Evolutionary conservation across 1,140 invertebrate genomes (phyloP).

Genomic region (Samia ricini): DNA sequence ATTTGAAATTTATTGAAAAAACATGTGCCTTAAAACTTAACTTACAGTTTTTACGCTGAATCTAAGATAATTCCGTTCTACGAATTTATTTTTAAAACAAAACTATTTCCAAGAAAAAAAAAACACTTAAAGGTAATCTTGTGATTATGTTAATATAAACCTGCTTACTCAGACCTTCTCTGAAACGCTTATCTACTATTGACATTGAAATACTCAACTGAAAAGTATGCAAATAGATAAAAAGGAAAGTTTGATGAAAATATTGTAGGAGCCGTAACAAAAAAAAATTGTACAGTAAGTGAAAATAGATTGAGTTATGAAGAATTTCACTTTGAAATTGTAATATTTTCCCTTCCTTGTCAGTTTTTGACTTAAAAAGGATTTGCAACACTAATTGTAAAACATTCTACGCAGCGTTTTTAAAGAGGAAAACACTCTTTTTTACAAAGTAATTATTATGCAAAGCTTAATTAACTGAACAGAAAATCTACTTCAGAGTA

Average conservation of each 20-base stretch:
- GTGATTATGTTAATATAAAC: constrained; percentile 32
- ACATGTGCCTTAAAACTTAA: too few relatives aligned
- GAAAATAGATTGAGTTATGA: constrained; percentile 12
- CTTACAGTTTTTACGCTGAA: too few relatives aligned
- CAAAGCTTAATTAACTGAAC: constrained; percentile 56
- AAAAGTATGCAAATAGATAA: constrained; percentile 38
- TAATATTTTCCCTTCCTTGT: constrained; percentile 37
- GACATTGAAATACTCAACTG: constrained; percentile 27
- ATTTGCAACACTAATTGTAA: constrained; percentile 54
- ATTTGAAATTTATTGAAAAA: too few relatives aligned
- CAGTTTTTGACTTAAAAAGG: constrained; percentile 41
- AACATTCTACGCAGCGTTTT: constrained; percentile 51
- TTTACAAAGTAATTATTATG: constrained; percentile 46
- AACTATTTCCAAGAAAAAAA: not conserved
- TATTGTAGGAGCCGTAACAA: not conserved
- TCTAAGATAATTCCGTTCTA: not conserved
- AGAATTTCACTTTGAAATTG: constrained; percentile 24
- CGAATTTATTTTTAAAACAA: not conserved
- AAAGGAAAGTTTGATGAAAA: constrained; percentile 7
- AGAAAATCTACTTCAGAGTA: constrained; percentile 19
- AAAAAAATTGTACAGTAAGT: not conserved
- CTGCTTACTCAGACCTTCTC: constrained; percentile 28
- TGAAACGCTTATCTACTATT: constrained; percentile 17
- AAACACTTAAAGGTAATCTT: constrained; percentile 3
- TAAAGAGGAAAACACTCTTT: constrained; percentile 39